These are phyloP conservation scores for Ictalurus furcatus DNA, from an alignment of 2,113 vertebrate species.

Conservation along the genomic window DNA sequence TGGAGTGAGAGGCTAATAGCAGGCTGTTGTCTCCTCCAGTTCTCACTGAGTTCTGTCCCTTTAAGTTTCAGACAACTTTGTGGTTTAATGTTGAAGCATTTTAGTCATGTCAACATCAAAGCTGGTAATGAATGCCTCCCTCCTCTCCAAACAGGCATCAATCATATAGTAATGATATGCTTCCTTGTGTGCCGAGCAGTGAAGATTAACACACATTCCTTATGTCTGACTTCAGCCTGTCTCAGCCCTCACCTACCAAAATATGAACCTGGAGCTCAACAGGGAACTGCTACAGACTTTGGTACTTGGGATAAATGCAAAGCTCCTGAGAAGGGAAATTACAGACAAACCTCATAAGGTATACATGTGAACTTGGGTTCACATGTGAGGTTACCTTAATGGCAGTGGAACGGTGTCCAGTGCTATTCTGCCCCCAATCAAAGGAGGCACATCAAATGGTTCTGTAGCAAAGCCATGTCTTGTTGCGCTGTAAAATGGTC, in stretches of 20 bases:
- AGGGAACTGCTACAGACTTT: slow-evolving; percentile 61
- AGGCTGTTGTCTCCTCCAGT: slow-evolving; percentile 23
- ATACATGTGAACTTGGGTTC: slow-evolving; percentile 47
- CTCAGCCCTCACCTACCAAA: slow-evolving; percentile 64
- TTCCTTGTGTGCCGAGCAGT: slow-evolving; percentile 57
- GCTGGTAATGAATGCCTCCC: slow-evolving; percentile 58
- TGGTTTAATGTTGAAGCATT: slow-evolving; percentile 55
- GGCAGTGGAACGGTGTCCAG: slow-evolving; percentile 45
- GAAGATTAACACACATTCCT: slow-evolving; percentile 72
- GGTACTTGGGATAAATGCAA: slow-evolving; percentile 54
- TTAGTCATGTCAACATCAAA: slow-evolving; percentile 68
- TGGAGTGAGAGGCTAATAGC: background rate
- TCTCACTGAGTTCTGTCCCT: slow-evolving; percentile 22
- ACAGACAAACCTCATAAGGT: slow-evolving; percentile 53
- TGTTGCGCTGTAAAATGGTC: background rate
- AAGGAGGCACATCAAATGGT: slow-evolving; percentile 43
- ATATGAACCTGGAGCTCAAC: slow-evolving; percentile 54
- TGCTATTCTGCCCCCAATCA: slow-evolving; percentile 56
- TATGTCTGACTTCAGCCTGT: slow-evolving; percentile 67
- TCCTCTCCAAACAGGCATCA: slow-evolving; percentile 65
- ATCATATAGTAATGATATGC: slow-evolving; percentile 64
- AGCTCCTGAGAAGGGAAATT: slow-evolving; percentile 61
- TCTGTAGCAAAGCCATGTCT: background rate
- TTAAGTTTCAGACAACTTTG: slow-evolving; percentile 32
- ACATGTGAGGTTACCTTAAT: slow-evolving; percentile 48